These are phyloP conservation scores for Rattus norvegicus DNA, from an alignment of 2,113 vertebrate species.

Conservation along the genomic window GRCr8 NC_086033.1:76373001-76373500, in stretches of 20 bases:
- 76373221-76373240: background rate
- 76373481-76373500: background rate
- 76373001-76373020: background rate
- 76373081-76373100: background rate
- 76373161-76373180: background rate
- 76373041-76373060: background rate
- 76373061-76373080: background rate
- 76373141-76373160: background rate
- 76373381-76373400: background rate
- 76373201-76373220: background rate
- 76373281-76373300: background rate
- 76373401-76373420: background rate
- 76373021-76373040: background rate
- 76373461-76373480: background rate
- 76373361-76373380: background rate
- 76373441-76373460: background rate
- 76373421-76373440: no score
- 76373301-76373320: background rate
- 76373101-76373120: background rate
- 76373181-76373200: background rate
- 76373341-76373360: background rate
- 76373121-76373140: background rate
- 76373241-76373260: background rate
- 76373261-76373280: background rate
- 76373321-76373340: no score